Evolutionary conservation across 2,113 vertebrate species (phyloP), one percentile per base, ranked within the genome.

Genomic region (Ursus arctos): DNA sequence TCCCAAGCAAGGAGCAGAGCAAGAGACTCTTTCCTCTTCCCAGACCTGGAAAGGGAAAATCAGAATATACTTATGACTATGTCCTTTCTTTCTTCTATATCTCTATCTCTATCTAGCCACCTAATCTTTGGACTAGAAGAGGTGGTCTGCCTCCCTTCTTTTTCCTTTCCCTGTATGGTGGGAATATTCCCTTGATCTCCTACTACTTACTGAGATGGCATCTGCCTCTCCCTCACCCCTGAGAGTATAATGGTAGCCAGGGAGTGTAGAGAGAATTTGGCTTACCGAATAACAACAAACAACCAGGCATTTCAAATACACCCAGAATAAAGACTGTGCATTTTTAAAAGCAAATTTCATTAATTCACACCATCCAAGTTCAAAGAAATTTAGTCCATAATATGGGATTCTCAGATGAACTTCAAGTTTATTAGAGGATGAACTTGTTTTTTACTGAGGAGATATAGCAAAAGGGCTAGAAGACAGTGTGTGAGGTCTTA

Each of bases 361-460:
- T 88, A 67, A 88, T 95, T 94, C 7, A 40, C 1, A 51, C 1
- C 15, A 55, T 40, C 19, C 40, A 57, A 71, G 26, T 77, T 91
- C 36, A 74, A 93, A 67, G 59, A 88, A 95, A 94, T 24, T 89
- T 71, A 18, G 36, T 72, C 92, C 19, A 26, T 67, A 5, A 49
- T 74, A 79, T 94, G 67, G 91, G 26, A 86, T 94, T 87, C 51
- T 85, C 63, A 67, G 72, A 72, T 76, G 36, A 76, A 55, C 26
- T 87, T 55, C 21, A 85, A 49, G 53, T 81, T 74, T 63, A 65
- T 22, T 15, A 36, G 22, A 92, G 21, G 53, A 36, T 40, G 40
- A 88, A 16, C 1, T 40, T 7, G 3, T 49, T 91, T 92, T 55
- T 83, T 3, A 24, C 13, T 51, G 19, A 82, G n/a, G 49, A 93